Conservation (phyloP, 2,888 invertebrate genomes). For the Ariolimax columbianus region DNA sequence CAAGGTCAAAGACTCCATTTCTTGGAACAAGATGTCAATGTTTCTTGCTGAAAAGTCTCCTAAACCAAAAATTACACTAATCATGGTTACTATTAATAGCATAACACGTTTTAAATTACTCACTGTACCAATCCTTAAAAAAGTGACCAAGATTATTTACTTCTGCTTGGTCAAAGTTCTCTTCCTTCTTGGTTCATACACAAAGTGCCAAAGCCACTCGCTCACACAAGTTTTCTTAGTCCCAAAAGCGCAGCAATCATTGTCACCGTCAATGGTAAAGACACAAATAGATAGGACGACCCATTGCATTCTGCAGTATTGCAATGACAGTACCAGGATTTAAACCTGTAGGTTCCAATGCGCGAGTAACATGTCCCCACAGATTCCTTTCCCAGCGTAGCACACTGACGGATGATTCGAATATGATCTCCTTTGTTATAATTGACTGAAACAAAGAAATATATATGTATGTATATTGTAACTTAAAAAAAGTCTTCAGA, state of each 20-base stretch:
- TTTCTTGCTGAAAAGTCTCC: no score
- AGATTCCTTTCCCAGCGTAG: neutral
- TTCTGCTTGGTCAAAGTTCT: no score
- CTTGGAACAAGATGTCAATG: no score
- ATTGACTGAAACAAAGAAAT: conserved; percentile 52
- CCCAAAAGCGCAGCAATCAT: neutral
- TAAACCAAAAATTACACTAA: no score
- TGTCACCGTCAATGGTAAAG: neutral
- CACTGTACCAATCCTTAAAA: no score
- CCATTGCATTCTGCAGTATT: conserved; percentile 52
- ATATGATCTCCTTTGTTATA: conserved; percentile 52
- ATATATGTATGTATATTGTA: no score
- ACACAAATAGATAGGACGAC: conserved; percentile 23
- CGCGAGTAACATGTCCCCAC: conserved; percentile 52
- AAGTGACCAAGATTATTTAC: no score
- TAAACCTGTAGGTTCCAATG: conserved; percentile 57
- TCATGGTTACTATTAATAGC: no score
- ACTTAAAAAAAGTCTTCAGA: no score
- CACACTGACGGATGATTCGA: conserved; percentile 56
- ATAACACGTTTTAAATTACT: no score
- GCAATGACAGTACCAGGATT: conserved; percentile 58
- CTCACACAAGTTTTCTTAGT: neutral
- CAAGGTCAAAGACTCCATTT: no score
- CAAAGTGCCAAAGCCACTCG: neutral
- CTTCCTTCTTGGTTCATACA: no score